These are phyloP conservation scores for Sphaerodactylus townsendi DNA, from an alignment of 2,113 vertebrate genomes.

Conservation along the genomic window DNA sequence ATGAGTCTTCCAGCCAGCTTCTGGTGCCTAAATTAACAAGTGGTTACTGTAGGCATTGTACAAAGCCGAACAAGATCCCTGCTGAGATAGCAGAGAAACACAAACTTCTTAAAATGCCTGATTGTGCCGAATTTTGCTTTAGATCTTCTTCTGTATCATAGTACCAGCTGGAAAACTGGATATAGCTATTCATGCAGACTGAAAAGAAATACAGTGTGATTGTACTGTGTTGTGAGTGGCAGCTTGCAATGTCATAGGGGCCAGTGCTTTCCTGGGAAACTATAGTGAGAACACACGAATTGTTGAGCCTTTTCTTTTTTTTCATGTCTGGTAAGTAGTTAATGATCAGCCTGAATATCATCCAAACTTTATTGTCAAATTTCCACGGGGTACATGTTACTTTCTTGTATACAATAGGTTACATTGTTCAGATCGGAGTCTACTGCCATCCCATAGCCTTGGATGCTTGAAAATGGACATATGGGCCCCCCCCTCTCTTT, in stretches of 20 bases:
- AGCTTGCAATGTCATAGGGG: rapidly evolving
- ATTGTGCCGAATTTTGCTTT: conserved; percentile 21
- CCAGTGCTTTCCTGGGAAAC: not conserved
- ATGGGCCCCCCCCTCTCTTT: too few relatives aligned
- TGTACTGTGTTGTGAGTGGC: not conserved
- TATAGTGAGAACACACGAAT: not conserved
- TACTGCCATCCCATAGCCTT: too few relatives aligned
- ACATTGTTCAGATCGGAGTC: too few relatives aligned
- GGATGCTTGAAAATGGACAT: too few relatives aligned
- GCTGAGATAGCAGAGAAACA: not conserved
- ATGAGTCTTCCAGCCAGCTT: not conserved
- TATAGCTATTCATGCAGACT: conserved; percentile 5
- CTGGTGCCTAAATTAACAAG: conserved; percentile 7
- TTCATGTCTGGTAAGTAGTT: not conserved
- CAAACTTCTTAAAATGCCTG: conserved; percentile 16
- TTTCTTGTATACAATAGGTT: too few relatives aligned
- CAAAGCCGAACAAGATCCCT: not conserved
- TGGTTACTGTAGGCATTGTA: not conserved
- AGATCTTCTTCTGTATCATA: conserved; percentile 1
- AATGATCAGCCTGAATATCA: not conserved
- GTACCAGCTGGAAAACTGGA: conserved; percentile 11
- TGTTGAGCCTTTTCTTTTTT: not conserved
- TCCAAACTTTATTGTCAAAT: not conserved
- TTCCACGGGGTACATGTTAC: too few relatives aligned
- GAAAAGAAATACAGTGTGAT: not conserved